Percentiles rank a stretch among this genome's conserved stretches.
Evolutionary conservation across 2,888 invertebrate genomes (phyloP).

Genomic region (Limnephilus lunatus): DNA sequence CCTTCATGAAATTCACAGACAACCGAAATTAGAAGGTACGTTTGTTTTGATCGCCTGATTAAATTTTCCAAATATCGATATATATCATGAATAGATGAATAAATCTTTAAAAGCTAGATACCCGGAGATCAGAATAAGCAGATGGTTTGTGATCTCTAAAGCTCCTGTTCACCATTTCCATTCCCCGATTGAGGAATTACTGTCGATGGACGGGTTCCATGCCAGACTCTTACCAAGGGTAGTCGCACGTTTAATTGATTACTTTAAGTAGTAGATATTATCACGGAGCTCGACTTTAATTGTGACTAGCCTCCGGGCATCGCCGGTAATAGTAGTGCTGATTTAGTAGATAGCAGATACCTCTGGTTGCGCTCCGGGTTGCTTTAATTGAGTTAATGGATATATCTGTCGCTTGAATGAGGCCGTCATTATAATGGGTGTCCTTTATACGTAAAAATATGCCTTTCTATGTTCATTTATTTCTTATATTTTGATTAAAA

Average conservation of each 20-base stretch:
- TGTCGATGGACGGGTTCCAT: neutral
- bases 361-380: slow-evolving; percentile 5
- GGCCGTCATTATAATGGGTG: neutral
- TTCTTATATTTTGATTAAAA: neutral
- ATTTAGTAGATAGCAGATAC: slow-evolving; percentile 8
- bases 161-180: neutral
- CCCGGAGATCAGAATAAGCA: neutral
- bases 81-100: neutral
- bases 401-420: slow-evolving; percentile 2
- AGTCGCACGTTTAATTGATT: slow-evolving; percentile 24
- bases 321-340: neutral
- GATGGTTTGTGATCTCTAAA: neutral
- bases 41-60: neutral
- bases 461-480: neutral
- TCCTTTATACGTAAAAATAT: neutral
- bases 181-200: neutral
- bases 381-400: slow-evolving; percentile 33
- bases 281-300: slow-evolving; percentile 21
- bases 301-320: slow-evolving; percentile 2
- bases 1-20: too few relatives aligned
- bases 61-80: neutral
- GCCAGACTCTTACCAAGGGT: neutral
- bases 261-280: slow-evolving; percentile 35
- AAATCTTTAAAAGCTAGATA: neutral
- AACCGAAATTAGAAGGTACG: too few relatives aligned